Evolutionary conservation across 1,140 invertebrate genomes (phyloP), one percentile per base, ranked within the genome.

Genomic region (Drosophila hydei): DNA sequence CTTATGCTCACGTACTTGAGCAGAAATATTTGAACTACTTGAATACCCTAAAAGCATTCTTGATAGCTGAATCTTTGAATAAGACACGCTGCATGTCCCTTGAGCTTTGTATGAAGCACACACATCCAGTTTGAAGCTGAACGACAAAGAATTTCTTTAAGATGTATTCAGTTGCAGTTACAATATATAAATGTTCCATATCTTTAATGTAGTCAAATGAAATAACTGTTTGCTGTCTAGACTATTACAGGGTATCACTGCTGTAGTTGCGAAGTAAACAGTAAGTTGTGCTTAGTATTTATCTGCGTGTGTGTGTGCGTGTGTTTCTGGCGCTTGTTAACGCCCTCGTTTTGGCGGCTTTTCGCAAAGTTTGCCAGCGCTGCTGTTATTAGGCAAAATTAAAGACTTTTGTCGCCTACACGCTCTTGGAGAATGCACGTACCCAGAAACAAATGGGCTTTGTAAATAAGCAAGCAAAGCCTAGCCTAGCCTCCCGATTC

Each of bases 331-430:
- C 75, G 77, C 81, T 87, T 85, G 81, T 85, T 85, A 85, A 81
- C 81, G 81, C 81, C 81, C 83, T 69, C 77, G 81, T 85, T 85
- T 83, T 77, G 83, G 77, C 76, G 81, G 81, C 81, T 85, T 88
- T 88, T 75, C 40, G 52, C 63, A 75, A 87, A 88, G 59, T 85
- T 85, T 81, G 52, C 56, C 58, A 83, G 76, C 65, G 64, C 62
- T 70, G 77, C 72, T 74, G 70, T 72, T 88, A 85, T 85, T 85
- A 79, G 75, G 70, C 77, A 87, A 77, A 85, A 85, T 88, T 85
- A 85, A 85, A 85, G 81, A 85, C 81, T 85, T 85, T 85, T 81
- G 74, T 88, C 81, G 81, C 77, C 78, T 75, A 58, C 70, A 48
- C 54, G 23, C 43, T 61, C 14, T 58, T 18, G 14, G 64, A 19